Conservation (phyloP, 2,888 invertebrate genomes). For the Sipha maydis region DNA sequence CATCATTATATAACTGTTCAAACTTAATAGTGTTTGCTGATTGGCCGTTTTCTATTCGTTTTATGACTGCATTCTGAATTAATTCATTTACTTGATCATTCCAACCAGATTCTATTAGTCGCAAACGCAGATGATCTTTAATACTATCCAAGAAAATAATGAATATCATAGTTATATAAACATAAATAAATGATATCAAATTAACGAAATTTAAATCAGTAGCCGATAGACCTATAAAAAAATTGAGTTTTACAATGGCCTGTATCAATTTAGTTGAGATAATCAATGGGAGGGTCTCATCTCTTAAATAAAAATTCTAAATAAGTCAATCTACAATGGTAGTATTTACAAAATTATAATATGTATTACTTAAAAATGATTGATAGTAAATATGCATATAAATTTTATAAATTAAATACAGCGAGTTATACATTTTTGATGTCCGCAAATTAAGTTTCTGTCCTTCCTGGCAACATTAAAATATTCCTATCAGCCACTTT, state of each 20-base stretch:
- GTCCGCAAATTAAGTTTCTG: too few relatives aligned
- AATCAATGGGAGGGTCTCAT: too few relatives aligned
- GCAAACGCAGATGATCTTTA: constrained; percentile 33
- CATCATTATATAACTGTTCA: constrained; percentile 7
- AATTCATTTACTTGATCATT: neutral
- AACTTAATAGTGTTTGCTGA: neutral
- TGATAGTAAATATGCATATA: too few relatives aligned
- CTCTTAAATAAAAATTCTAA: too few relatives aligned
- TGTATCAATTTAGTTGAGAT: too few relatives aligned
- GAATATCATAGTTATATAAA: neutral
- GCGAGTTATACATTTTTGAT: too few relatives aligned
- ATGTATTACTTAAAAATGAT: too few relatives aligned
- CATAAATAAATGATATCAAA: neutral
- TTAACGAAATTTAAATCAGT: neutral
- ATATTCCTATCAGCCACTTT: too few relatives aligned
- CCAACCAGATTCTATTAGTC: constrained; percentile 32
- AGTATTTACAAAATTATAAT: too few relatives aligned
- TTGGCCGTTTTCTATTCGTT: neutral
- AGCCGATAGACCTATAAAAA: neutral
- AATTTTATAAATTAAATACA: too few relatives aligned
- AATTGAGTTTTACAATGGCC: neutral
- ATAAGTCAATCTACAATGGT: too few relatives aligned
- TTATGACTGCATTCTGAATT: neutral
- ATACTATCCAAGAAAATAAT: neutral
- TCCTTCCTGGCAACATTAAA: too few relatives aligned